Evolutionary conservation across 2,113 vertebrate species (phyloP), one percentile per base, ranked within the genome.

Genomic region (Thamnophis sirtalis): DNA sequence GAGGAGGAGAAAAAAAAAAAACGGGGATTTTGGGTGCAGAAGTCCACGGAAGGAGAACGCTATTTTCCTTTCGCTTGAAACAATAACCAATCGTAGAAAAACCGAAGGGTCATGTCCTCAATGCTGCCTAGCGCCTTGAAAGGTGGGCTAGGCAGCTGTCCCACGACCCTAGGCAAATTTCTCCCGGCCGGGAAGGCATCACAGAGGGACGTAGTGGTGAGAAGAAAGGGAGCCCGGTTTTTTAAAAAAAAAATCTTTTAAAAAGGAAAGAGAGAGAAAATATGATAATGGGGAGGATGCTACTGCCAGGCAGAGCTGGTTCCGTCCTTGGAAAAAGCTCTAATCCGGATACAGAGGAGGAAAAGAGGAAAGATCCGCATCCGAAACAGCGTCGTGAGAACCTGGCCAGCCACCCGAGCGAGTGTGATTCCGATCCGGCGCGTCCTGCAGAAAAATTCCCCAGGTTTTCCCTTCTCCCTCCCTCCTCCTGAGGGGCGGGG

Each of bases 391-490:
- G 28, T 33, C 63, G 63, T 68, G 63, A n/a, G 63, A 68, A 68
- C 63, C 24, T 60, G 58, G 58, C 58, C 24, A 60, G 58, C 58
- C 63, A 6, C 63, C 4, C 11, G 63, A 68, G 28, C 68, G 50
- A 55, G 38, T 48, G 92, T 86, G 43, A 87, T 43, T 53, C 53
- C 53, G 13, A 10, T 86, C 84, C 17, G 15, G 17, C 55, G 93
- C n/a, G 84, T 96, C 95, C 95, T 96, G 95, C 95, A n/a, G 96
- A 96, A 95, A 94, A 95, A 96, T 24, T 94, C 94, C 95, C 93
- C 94, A 94, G 93, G 92, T 93, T 94, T 92, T 93, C 94, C 94
- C 63, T 94, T 51, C 19, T 24, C 93, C 87, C 92, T 22, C 6
- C 43, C 22, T 15, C 54, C 28, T 50, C 43, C 80, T 88, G 93